These are phyloP conservation scores for Platysteira castanea DNA, from an alignment of 2,113 vertebrate species.

Conservation along the genomic window DNA sequence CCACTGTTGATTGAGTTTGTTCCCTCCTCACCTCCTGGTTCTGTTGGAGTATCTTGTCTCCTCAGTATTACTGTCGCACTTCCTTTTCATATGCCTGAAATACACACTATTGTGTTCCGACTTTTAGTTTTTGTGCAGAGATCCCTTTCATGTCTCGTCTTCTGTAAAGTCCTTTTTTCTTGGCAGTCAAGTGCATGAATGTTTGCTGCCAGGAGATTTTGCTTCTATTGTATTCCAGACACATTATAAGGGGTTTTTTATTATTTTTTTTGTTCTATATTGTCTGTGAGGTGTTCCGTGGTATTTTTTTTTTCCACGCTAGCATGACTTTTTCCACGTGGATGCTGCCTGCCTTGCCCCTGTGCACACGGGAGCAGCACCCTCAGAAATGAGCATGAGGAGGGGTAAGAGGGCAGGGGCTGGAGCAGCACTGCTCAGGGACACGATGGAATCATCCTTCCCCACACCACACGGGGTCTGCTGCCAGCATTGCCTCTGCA, in stretches of 20 bases:
- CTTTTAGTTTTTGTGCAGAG: conserved; percentile 73
- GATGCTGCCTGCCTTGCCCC: neutral
- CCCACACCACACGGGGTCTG: fast-evolving
- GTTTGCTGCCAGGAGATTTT: conserved; percentile 73
- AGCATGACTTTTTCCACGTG: conserved; percentile 39
- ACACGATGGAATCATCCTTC: fast-evolving
- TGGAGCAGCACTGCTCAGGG: fast-evolving
- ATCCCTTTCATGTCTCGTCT: conserved; percentile 76
- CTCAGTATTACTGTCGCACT: conserved; percentile 64
- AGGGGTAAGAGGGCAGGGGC: neutral
- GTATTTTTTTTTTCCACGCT: neutral
- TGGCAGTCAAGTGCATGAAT: conserved; percentile 74
- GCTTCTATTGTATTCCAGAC: conserved; percentile 69
- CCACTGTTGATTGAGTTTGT: conserved; percentile 68
- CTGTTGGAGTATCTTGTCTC: conserved; percentile 67
- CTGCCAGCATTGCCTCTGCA: neutral
- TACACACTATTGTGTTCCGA: conserved; percentile 74
- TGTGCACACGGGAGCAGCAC: neutral
- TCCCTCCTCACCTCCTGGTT: conserved; percentile 42
- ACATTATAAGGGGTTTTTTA: conserved; percentile 1
- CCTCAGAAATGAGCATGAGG: fast-evolving
- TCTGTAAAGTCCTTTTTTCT: conserved; percentile 74
- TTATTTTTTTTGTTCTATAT: conserved; percentile 51
- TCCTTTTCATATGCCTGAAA: conserved; percentile 76
- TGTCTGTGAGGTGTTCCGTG: conserved; percentile 28